Percentiles rank a stretch among this genome's conserved stretches.
Conservation (phyloP, 2,888 invertebrate species). For the Rotaria socialis region DNA sequence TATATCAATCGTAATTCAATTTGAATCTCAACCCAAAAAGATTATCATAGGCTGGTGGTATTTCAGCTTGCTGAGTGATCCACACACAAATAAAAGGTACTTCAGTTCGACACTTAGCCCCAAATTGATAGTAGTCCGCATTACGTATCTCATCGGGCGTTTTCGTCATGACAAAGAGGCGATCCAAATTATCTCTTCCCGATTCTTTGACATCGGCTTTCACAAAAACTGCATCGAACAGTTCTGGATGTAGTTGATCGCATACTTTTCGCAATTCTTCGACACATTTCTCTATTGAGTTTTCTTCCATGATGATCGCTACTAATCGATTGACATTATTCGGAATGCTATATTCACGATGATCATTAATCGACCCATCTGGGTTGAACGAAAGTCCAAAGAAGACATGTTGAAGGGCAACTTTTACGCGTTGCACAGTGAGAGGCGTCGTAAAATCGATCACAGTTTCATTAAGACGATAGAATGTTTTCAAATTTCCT, state of each 20-base stretch:
- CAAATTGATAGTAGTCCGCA: not conserved
- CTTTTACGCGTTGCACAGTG: not conserved
- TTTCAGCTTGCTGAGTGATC: not conserved
- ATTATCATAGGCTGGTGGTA: not conserved
- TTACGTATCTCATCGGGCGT: not conserved
- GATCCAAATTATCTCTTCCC: not conserved
- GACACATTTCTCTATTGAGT: not conserved
- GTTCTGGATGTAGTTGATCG: not conserved
- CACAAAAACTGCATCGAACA: not conserved
- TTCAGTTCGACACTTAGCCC: not conserved
- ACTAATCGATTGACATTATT: not conserved
- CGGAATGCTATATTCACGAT: not conserved
- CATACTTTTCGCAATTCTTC: not conserved
- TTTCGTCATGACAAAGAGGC: not conserved
- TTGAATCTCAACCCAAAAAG: not conserved
- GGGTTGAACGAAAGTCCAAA: not conserved
- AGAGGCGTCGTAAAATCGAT: not conserved
- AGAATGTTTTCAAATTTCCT: not conserved
- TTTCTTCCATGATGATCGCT: not conserved
- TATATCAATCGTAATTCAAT: no score
- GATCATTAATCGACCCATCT: not conserved
- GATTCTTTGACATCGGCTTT: not conserved
- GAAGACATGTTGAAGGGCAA: not conserved
- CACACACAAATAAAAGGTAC: not conserved
- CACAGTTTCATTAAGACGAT: not conserved